Evolutionary conservation across 2,797 vertebrate species (phyloP).

Genomic region (Lepilemur septentrionalis): DNA sequence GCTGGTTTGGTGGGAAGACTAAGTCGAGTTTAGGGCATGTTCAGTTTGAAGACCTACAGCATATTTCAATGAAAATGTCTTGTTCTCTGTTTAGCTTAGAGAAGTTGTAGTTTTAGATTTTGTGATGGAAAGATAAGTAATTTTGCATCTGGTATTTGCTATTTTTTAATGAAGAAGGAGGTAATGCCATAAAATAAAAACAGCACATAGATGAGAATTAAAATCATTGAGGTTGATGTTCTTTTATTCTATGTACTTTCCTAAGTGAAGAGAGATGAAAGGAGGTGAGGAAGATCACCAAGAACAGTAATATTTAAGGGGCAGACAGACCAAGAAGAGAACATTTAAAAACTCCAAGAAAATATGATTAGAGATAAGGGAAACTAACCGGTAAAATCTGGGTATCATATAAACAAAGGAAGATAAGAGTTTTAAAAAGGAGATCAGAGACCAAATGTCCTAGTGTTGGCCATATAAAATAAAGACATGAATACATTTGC

Average conservation of each 20-base stretch:
- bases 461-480: not conserved
- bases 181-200: not conserved
- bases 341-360: not conserved
- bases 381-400: not conserved
- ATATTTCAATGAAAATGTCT: not conserved
- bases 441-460: not conserved
- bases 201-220: not conserved
- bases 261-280: not conserved
- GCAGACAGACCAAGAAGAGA: not conserved
- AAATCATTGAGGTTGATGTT: not conserved
- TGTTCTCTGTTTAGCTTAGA: not conserved
- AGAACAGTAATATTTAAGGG: not conserved
- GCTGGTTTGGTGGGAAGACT: not conserved
- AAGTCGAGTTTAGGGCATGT: not conserved
- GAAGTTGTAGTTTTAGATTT: not conserved
- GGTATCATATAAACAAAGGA: not conserved
- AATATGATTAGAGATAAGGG: not conserved
- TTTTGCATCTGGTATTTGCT: not conserved
- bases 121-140: not conserved
- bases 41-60: not conserved
- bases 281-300: not conserved
- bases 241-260: not conserved
- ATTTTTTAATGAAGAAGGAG: not conserved
- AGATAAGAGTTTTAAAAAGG: not conserved
- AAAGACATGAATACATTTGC: not conserved